phyloP scores from a whole-genome alignment of 2,888 invertebrate genomes.

The Axea sp. region DNA sequence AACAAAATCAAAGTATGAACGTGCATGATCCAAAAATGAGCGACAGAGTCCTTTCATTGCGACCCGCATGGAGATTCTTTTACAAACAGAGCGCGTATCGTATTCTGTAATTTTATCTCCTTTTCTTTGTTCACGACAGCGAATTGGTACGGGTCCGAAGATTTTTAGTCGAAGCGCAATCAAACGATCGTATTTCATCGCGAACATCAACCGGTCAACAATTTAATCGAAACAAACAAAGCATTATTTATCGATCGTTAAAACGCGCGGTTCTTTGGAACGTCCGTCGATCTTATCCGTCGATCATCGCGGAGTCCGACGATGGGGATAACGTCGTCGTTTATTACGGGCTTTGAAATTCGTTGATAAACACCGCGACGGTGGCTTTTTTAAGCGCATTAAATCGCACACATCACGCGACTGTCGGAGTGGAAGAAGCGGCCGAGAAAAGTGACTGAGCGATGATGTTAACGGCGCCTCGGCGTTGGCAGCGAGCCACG shows the following conservation, averaged over 20 bases:
- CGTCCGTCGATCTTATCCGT: too few relatives aligned
- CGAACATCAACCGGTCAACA: too few relatives aligned
- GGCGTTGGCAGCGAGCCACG: slow-evolving; percentile 65
- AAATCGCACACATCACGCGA: slow-evolving; percentile 1
- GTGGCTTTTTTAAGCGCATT: slow-evolving; percentile 44
- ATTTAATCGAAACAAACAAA: too few relatives aligned
- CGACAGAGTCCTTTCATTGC: slow-evolving; percentile 23
- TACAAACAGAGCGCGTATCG: slow-evolving; percentile 32
- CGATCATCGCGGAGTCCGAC: too few relatives aligned
- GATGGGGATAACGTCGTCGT: too few relatives aligned
- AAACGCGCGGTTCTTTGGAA: too few relatives aligned
- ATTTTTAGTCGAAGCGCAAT: neutral
- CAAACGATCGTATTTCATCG: neutral
- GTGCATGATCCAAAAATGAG: slow-evolving; percentile 4
- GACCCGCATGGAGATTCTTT: slow-evolving; percentile 50
- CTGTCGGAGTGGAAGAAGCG: slow-evolving; percentile 22
- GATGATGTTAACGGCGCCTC: slow-evolving; percentile 67
- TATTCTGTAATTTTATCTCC: slow-evolving; percentile 29
- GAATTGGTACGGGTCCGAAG: neutral
- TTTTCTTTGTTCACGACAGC: slow-evolving; percentile 23
- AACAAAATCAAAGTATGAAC: slow-evolving; percentile 7
- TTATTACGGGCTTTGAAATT: slow-evolving; percentile 5
- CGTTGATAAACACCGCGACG: slow-evolving; percentile 32
- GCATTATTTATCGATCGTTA: too few relatives aligned
- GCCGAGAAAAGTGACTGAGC: slow-evolving; percentile 48